A percentile compares a stretch with the other conserved stretches of the same genome.
phyloP scores from a whole-genome alignment of 2,797 vertebrate species.

The Brachymystax lenok region DNA sequence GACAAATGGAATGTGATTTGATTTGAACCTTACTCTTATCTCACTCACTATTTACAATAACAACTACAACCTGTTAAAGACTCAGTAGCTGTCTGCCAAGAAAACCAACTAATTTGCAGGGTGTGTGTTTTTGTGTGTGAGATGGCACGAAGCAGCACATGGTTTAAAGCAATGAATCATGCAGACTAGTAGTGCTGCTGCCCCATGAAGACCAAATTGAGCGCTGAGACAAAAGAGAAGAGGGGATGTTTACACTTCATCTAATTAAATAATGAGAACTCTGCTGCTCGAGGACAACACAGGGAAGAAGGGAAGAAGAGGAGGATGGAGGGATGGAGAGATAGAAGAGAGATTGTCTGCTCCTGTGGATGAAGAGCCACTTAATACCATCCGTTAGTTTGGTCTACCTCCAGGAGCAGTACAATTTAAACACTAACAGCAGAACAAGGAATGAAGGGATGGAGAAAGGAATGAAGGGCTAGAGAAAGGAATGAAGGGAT shows the following conservation, averaged over 20 bases:
- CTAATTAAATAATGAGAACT: conserved; percentile 23
- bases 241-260: conserved; percentile 27
- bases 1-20: no score
- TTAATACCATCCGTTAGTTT: conserved; percentile 43
- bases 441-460: conserved; percentile 20
- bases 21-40: no score
- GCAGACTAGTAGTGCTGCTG: conserved; percentile 35
- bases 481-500: no score
- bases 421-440: conserved; percentile 30
- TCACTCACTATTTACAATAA: background rate
- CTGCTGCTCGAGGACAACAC: background rate
- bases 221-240: conserved; percentile 14
- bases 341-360: conserved; percentile 9
- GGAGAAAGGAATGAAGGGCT: no score
- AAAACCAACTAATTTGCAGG: background rate
- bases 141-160: background rate
- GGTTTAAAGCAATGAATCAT: conserved; percentile 24
- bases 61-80: background rate
- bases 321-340: no score
- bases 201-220: conserved; percentile 24
- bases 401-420: conserved; percentile 47
- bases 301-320: conserved; percentile 7
- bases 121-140: background rate
- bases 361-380: background rate
- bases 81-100: background rate